Evolutionary conservation across 2,797 vertebrate genomes (phyloP).

Genomic region (Premnoplex brunnescens): DNA sequence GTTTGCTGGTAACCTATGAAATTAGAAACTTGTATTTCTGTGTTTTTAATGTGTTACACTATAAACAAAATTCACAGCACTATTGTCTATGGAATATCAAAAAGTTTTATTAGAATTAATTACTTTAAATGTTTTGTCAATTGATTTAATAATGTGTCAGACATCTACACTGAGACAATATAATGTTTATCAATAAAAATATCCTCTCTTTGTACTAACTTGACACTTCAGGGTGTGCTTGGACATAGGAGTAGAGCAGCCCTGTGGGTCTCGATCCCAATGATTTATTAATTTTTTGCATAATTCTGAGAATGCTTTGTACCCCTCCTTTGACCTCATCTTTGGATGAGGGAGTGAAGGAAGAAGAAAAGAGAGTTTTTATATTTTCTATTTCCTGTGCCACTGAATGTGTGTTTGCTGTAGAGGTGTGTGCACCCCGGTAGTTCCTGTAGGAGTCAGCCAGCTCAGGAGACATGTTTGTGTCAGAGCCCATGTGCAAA

Average conservation of each 20-base stretch:
- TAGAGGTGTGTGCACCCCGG: background rate
- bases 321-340: background rate
- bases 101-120: constrained; percentile 54
- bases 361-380: background rate
- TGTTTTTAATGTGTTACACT: constrained; percentile 66
- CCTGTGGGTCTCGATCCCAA: background rate
- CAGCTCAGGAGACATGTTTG: fast-evolving
- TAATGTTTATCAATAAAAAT: constrained; percentile 52
- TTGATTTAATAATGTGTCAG: constrained; percentile 63
- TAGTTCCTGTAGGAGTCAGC: fast-evolving
- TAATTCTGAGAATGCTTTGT: background rate
- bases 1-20: constrained; percentile 60
- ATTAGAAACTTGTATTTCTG: constrained; percentile 61
- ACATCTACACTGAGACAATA: constrained; percentile 50
- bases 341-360: background rate
- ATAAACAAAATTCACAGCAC: constrained; percentile 56
- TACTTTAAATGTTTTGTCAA: constrained; percentile 67
- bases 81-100: constrained; percentile 66
- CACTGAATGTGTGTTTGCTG: background rate
- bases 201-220: constrained; percentile 54
- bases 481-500: background rate
- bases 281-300: background rate
- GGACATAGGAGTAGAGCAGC: background rate
- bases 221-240: constrained; percentile 23
- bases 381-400: background rate